These are phyloP conservation scores for Rhagoletis pomonella DNA, from an alignment of 1,140 invertebrate genomes.

Conservation along the genomic window DNA sequence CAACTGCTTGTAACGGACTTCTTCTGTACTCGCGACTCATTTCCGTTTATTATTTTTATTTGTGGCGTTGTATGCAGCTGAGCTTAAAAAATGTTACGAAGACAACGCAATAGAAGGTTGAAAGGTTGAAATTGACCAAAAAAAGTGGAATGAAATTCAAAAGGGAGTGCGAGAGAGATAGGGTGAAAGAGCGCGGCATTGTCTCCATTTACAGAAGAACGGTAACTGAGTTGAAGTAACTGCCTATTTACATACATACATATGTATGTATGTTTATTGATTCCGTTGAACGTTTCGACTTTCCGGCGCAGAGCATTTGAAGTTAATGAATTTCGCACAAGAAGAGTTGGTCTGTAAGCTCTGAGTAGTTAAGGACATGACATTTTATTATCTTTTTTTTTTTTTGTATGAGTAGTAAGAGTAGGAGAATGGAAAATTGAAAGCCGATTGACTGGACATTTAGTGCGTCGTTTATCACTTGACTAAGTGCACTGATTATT, in stretches of 20 bases:
- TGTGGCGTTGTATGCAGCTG: neutral
- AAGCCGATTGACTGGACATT: neutral
- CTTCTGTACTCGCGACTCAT: neutral
- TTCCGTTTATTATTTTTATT: neutral
- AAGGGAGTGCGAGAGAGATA: neutral
- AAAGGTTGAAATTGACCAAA: neutral
- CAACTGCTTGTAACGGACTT: too few relatives aligned
- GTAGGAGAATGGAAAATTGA: neutral
- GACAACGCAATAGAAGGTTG: neutral
- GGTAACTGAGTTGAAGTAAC: too few relatives aligned
- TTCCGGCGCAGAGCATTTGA: neutral
- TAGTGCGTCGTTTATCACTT: neutral
- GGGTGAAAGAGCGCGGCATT: too few relatives aligned
- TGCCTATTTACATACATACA: too few relatives aligned
- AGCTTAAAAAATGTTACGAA: neutral
- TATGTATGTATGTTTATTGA: neutral
- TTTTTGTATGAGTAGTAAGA: neutral
- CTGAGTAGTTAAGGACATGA: neutral
- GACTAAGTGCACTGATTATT: neutral
- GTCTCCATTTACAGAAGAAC: too few relatives aligned
- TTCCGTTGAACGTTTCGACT: neutral
- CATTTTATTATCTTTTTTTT: neutral
- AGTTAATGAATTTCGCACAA: slow-evolving; percentile 26
- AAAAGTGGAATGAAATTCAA: neutral
- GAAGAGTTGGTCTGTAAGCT: neutral